Base-by-base conservation (phyloP, 92 coral and sea anemone genomes). In the Scolanthus callimorphus region DNA sequence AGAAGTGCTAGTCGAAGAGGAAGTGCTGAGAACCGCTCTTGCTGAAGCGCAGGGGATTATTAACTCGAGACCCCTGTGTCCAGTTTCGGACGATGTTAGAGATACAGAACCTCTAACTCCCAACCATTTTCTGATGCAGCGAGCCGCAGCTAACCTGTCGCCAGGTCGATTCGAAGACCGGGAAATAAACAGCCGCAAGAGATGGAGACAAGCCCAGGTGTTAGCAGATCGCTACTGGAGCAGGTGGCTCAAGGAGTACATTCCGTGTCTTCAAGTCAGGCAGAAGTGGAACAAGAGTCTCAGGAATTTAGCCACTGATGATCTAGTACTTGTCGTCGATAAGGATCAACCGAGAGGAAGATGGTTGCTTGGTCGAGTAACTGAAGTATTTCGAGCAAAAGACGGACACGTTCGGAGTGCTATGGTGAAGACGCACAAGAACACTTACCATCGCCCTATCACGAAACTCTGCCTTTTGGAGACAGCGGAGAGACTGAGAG, bases 211-310 rank as follows among this genome's bases (percentile, higher is more conserved):
- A 19, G 47, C 21, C 12, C 80, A 74, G 62, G 27, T 29, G 56
- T 67, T 80, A n/a, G 76, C 90, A 29, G 74, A 84, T 55, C 49
- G 39, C 25, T 80, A 67, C 54, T 85, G 83, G 83, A 38, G 46
- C 38, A 38, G 77, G 24, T 85, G 83, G 83, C 25, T 69, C 4
- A 49, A 49, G 30, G 80, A 80, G 29, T 85, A 85, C 43, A 20
- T 85, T 11, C 81, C 77, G 13, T 25, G 55, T 11, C 66, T 85
- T 21, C 86, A 79, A 62, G 25, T 20, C 22, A 52, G 83, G 31
- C 44, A 45, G 17, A 85, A 80, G 46, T 73, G 86, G 86, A 60
- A 0, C 38, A 57, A 31, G 24, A 72, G 53, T 37, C 56, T 11
- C 8, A 77, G 68, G 13, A 73, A 79, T 57, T 45, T 69, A 0